Evolutionary conservation across 2,797 vertebrate species (phyloP).

Genomic region (Platyrinchus mystaceus): DNA sequence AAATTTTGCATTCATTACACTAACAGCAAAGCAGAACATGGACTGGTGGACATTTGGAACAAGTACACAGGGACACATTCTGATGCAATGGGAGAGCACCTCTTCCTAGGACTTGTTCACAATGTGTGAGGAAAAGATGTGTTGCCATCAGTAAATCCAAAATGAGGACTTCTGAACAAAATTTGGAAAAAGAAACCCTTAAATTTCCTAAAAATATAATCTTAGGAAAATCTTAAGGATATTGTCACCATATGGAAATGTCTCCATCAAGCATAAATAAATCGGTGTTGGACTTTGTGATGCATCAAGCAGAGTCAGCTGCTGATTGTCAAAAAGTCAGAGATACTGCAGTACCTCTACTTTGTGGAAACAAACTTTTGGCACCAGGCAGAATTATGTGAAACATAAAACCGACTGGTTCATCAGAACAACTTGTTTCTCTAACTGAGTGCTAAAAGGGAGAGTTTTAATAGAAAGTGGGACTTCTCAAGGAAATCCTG

Average conservation of each 20-base stretch:
- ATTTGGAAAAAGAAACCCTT: background rate
- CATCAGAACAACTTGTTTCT: constrained; percentile 10
- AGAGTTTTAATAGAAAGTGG: constrained; percentile 40
- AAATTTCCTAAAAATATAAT: background rate
- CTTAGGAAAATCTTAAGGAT: background rate
- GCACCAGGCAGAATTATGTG: background rate
- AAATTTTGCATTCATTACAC: background rate
- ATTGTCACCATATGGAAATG: background rate
- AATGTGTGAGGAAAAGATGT: background rate
- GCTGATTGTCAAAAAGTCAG: background rate
- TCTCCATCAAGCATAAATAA: background rate
- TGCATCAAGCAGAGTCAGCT: background rate
- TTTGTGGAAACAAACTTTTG: background rate
- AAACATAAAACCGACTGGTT: background rate
- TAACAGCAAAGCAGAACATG: background rate
- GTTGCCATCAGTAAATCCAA: background rate
- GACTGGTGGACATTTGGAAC: background rate
- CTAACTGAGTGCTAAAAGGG: constrained; percentile 8
- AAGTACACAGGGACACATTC: background rate
- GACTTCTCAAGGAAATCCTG: constrained; percentile 37
- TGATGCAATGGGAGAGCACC: background rate
- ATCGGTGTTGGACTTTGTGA: background rate
- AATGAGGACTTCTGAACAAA: background rate
- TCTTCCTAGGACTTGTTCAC: background rate
- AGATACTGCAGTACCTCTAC: background rate